Evolutionary conservation across 2,888 invertebrate genomes (phyloP).

Genomic region (Drosophila austrosaltans): DNA sequence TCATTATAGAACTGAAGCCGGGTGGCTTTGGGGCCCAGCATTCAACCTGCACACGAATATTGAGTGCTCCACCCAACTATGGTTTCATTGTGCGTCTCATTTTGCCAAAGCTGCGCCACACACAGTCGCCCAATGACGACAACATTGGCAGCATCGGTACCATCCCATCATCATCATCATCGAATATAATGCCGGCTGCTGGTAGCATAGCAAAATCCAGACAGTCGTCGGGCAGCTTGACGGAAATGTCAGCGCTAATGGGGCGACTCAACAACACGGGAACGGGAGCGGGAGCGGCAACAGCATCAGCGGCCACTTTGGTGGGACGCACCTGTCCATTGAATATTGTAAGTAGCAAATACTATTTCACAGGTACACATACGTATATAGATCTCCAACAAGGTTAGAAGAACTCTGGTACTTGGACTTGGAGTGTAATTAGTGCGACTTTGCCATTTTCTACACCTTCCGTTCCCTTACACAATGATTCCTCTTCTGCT

Average conservation of each 20-base stretch:
- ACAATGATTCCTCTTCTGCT: constrained; percentile 3
- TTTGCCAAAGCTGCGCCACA: constrained; percentile 77
- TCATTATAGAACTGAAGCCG: constrained; percentile 82
- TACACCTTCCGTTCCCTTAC: constrained; percentile 46
- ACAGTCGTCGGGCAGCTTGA: constrained; percentile 34
- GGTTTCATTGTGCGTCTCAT: constrained; percentile 83
- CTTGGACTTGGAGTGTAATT: constrained; percentile 42
- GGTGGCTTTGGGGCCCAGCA: constrained; percentile 63
- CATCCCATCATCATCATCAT: constrained; percentile 9
- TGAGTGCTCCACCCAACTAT: constrained; percentile 81
- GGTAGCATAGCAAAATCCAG: constrained; percentile 42
- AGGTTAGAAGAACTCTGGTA: neutral
- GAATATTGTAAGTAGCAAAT: constrained; percentile 80
- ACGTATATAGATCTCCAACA: neutral
- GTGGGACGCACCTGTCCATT: constrained; percentile 80
- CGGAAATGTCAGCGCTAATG: constrained; percentile 59
- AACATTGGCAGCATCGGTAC: constrained; percentile 27
- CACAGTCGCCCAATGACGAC: constrained; percentile 37
- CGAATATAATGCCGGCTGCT: constrained; percentile 46
- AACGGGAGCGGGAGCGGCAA: constrained; percentile 46
- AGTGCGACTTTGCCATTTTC: constrained; percentile 57
- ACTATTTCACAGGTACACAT: neutral
- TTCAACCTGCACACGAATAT: constrained; percentile 79
- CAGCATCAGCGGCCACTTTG: constrained; percentile 42
- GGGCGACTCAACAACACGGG: constrained; percentile 52